These are phyloP conservation scores for Macaria notata DNA, from an alignment of 2,888 invertebrate genomes.

Conservation along the genomic window DNA sequence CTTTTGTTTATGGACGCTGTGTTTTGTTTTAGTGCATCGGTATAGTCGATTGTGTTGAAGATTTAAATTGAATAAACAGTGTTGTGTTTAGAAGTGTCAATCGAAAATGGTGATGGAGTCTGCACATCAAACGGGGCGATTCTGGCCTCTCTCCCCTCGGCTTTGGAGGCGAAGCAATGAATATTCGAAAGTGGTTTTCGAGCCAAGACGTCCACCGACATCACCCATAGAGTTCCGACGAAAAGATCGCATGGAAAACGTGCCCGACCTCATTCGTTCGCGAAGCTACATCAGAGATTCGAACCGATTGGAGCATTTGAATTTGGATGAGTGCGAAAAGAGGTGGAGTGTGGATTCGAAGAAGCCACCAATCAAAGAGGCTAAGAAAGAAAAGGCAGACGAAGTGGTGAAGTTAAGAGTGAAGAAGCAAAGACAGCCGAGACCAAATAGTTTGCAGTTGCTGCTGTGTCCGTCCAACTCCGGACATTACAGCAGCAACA, in stretches of 20 bases:
- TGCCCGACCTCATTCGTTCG: constrained; percentile 65
- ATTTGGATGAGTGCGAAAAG: constrained; percentile 56
- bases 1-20: constrained; percentile 9
- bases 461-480: constrained; percentile 71
- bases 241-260: constrained; percentile 43
- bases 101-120: constrained; percentile 77
- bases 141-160: constrained; percentile 75
- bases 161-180: constrained; percentile 75
- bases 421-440: constrained; percentile 68
- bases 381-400: constrained; percentile 48
- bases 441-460: constrained; percentile 74
- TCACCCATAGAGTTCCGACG: constrained; percentile 65
- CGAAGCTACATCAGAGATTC: constrained; percentile 60
- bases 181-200: constrained; percentile 75
- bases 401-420: constrained; percentile 67
- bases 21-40: background rate
- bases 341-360: constrained; percentile 62
- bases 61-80: constrained; percentile 23
- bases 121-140: constrained; percentile 63
- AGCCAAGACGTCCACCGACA: constrained; percentile 66
- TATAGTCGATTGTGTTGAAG: constrained; percentile 56
- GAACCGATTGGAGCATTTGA: constrained; percentile 55
- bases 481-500: constrained; percentile 74
- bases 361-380: constrained; percentile 65
- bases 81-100: constrained; percentile 41